Evolutionary conservation across 2,113 vertebrate species (phyloP).

Genomic region (Oreamnos americanus): DNA sequence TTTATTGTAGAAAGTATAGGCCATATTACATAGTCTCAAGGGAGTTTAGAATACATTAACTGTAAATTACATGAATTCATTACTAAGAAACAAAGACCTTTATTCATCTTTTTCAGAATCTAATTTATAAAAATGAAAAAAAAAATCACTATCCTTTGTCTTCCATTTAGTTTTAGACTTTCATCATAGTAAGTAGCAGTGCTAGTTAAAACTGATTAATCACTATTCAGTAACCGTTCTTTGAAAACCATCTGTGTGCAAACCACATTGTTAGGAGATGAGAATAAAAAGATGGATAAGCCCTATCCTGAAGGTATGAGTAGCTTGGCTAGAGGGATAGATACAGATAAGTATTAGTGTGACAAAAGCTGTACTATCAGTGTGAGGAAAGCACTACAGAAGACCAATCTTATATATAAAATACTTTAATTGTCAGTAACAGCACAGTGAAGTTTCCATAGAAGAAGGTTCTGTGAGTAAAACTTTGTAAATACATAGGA

Average conservation of each 20-base stretch:
- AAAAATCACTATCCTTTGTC: background rate
- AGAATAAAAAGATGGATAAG: background rate
- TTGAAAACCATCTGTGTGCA: constrained; percentile 32
- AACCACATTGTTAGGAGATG: constrained; percentile 1
- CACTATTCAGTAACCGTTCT: constrained; percentile 6
- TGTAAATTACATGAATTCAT: constrained; percentile 72
- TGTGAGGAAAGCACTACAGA: background rate
- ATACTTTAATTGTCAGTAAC: background rate
- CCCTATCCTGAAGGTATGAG: background rate
- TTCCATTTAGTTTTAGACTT: constrained; percentile 54
- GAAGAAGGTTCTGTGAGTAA: background rate
- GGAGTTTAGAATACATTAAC: constrained; percentile 72
- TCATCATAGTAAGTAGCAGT: background rate
- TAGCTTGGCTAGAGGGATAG: background rate
- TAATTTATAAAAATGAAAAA: constrained; percentile 48
- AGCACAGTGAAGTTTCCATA: background rate
- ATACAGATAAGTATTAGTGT: background rate
- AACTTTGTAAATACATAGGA: background rate
- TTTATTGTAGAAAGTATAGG: constrained; percentile 43
- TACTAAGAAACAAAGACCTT: constrained; percentile 66
- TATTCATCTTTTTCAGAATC: constrained; percentile 62
- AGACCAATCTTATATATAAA: background rate
- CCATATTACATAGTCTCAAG: constrained; percentile 38
- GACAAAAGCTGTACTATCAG: background rate
- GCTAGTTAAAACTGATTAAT: constrained; percentile 54